These are phyloP conservation scores for Drosophila nigromelanica DNA, from an alignment of 1,140 invertebrate species.

Conservation along the genomic window DNA sequence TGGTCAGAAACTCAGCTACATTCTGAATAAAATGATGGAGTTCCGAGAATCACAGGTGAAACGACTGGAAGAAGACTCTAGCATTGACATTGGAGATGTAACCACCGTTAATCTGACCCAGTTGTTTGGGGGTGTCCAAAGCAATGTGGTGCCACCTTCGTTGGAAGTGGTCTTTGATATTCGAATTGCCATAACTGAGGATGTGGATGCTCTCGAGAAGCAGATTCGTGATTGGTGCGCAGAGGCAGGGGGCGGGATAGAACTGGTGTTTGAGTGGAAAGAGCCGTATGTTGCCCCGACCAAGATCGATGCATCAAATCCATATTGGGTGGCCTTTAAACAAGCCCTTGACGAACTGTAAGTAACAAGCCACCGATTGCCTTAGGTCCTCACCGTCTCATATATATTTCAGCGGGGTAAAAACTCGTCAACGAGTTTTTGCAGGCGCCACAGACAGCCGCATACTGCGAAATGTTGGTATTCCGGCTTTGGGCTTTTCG, in stretches of 20 bases:
- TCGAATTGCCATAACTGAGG: slow-evolving; percentile 89
- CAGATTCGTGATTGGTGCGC: slow-evolving; percentile 89
- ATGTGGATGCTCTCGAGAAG: slow-evolving; percentile 89
- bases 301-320: slow-evolving; percentile 88
- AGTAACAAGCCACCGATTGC: slow-evolving; percentile 38
- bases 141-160: slow-evolving; percentile 94
- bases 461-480: slow-evolving; percentile 85
- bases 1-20: slow-evolving; percentile 91
- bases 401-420: slow-evolving; percentile 82
- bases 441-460: slow-evolving; percentile 92
- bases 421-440: slow-evolving; percentile 88
- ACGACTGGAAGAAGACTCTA: slow-evolving; percentile 87
- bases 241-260: slow-evolving; percentile 92
- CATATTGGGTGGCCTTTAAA: slow-evolving; percentile 92
- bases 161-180: slow-evolving; percentile 92
- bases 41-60: slow-evolving; percentile 88
- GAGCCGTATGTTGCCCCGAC: slow-evolving; percentile 87
- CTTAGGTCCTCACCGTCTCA: neutral
- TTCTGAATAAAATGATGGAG: slow-evolving; percentile 91
- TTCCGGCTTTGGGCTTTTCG: slow-evolving; percentile 89
- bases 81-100: slow-evolving; percentile 91
- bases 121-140: slow-evolving; percentile 93
- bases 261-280: slow-evolving; percentile 89
- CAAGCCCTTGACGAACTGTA: slow-evolving; percentile 86
- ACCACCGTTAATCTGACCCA: slow-evolving; percentile 95